Evolutionary conservation across 2,888 invertebrate species (phyloP), one percentile per base, ranked within the genome.

Genomic region (Lochmaea capreae): DNA sequence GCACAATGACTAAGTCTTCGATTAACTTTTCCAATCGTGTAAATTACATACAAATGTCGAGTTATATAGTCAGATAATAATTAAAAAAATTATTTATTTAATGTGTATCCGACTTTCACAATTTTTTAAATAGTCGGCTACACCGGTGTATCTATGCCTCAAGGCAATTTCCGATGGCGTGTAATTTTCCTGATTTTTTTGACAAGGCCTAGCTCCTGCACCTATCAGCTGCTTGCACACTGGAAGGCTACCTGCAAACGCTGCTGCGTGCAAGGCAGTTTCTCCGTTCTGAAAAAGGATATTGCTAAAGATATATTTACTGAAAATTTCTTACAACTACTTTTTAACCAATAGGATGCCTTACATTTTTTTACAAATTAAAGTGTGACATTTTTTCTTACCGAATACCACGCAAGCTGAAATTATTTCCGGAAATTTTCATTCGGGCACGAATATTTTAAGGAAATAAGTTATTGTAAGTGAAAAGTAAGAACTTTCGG

Each of bases 181-280:
- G 67, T 90, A 88, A 3, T 92, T 92, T 74, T 94, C 94, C 86
- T 93, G 92, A 85, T 95, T 95, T 84, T 90, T 90, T 76, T 94
- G 84, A 77, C 88, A 88, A 62, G 93, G 89, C 88, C 94, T 91
- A 66, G 93, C 90, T 59, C 92, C 93, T 77, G 93, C 91, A 71
- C 90, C 91, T 63, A 95, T 89, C 58, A 97, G 88, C 84, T 93
- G 92, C 83, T 93, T 92, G 72, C 93, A 93, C 66, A 96, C 93
- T 3, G 93, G 88, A 85, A 95, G 89, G 84, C 95, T 95, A 0
- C 97, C 97, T 86, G 94, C 95, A 89, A 97, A 91, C 52, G 95
- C 94, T 3, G 97, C 97, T 65, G 96, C 97, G 89, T 97, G 97
- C 65, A 98, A 88, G 0, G 96, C 94, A 71, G 94, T 93, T 88